phyloP scores from a whole-genome alignment of 2,888 invertebrate species.

The Diarsia mendica region DNA sequence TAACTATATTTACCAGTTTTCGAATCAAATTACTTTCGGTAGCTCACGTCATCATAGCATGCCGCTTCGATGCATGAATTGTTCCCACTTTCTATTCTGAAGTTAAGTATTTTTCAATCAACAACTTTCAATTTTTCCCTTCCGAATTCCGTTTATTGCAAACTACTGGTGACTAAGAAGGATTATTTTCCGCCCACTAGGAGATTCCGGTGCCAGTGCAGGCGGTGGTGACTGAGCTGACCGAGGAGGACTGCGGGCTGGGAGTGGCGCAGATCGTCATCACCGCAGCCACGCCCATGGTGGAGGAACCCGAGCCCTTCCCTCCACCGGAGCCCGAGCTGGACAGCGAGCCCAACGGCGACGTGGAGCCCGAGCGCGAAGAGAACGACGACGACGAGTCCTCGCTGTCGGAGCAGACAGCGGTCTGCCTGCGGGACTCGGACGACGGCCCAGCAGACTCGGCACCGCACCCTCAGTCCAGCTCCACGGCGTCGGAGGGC shows the following conservation, averaged over 20 bases:
- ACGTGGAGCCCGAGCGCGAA: conserved; percentile 72
- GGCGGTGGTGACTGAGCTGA: conserved; percentile 82
- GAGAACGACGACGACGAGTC: conserved; percentile 86
- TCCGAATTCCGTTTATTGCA: neutral
- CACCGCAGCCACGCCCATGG: conserved; percentile 98
- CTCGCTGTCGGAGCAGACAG: conserved; percentile 87
- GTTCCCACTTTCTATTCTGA: conserved; percentile 37
- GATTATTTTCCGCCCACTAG: conserved; percentile 53
- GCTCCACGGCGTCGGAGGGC: conserved; percentile 92
- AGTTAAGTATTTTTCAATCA: conserved; percentile 26
- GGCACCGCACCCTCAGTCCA: conserved; percentile 90
- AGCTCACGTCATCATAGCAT: conserved; percentile 66
- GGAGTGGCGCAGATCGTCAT: conserved; percentile 97
- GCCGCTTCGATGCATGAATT: conserved; percentile 65
- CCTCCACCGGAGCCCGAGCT: conserved; percentile 87
- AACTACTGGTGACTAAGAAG: conserved; percentile 16
- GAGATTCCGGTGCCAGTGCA: conserved; percentile 69
- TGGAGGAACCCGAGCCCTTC: conserved; percentile 95
- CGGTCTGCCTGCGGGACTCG: conserved; percentile 83
- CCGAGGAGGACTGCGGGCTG: conserved; percentile 91
- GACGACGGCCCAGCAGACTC: conserved; percentile 91
- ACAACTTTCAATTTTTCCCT: conserved; percentile 16
- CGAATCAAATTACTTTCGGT: conserved; percentile 37
- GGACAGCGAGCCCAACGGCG: conserved; percentile 89
- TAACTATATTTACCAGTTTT: conserved; percentile 7